Conservation (phyloP, 1,140 invertebrate species). For the Plutomurus gul region DNA sequence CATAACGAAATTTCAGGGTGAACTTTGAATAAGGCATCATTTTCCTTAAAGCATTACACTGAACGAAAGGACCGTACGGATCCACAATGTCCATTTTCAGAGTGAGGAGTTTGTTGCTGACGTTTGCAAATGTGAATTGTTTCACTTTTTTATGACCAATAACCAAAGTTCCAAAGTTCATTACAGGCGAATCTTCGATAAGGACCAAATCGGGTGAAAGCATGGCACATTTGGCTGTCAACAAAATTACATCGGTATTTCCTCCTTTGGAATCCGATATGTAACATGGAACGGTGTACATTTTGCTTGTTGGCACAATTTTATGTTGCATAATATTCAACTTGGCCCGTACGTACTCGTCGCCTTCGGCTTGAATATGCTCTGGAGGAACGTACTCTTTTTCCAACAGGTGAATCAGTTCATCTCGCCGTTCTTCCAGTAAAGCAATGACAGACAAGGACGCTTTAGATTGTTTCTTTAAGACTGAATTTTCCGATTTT, state of each 20-base stretch:
- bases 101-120: neutral
- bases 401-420: neutral
- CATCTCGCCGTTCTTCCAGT: neutral
- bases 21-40: neutral
- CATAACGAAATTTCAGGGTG: neutral
- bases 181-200: neutral
- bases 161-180: neutral
- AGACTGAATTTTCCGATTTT: too few relatives aligned
- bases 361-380: neutral
- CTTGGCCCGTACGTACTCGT: neutral
- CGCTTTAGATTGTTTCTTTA: too few relatives aligned
- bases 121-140: neutral
- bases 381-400: neutral
- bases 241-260: neutral
- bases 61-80: slow-evolving; percentile 26
- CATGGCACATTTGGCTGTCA: neutral
- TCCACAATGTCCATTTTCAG: slow-evolving; percentile 26
- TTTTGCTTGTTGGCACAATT: neutral
- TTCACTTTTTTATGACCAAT: neutral
- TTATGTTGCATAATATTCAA: neutral
- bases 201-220: neutral
- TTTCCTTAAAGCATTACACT: neutral
- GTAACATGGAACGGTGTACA: slow-evolving; percentile 21
- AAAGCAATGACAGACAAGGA: neutral
- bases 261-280: neutral